Base-by-base conservation (phyloP, 2,113 vertebrate species). In the Lampris incognitus region DNA sequence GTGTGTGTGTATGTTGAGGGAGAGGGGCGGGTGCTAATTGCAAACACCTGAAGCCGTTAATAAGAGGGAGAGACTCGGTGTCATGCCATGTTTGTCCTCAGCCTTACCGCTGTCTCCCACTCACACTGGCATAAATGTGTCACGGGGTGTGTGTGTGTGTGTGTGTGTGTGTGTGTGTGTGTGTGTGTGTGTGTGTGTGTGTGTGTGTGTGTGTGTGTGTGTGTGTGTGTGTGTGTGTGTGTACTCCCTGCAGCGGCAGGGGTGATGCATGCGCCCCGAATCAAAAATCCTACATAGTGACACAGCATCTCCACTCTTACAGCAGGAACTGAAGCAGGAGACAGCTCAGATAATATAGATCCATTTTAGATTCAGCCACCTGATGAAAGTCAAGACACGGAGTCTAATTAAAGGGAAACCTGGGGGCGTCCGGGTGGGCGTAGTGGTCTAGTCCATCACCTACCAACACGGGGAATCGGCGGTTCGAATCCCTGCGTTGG, bases 31-130 rank as follows among this genome's bases (percentile, higher is more conserved):
- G 81, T 85, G 88, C 76, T 92, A 92, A 94, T 83, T 85, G 80
- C 87, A 91, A 93, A 91, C 93, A 93, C 90, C 86, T 91, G 91
- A 87, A 75, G 85, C 74, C 85, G 70, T 74, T 82, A 85, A 85
- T 83, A 70, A 74, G 74, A 78, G 72, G 63, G 46, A 9, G 6
- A 73, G 77, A 48, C 76, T 69, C 68, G 58, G 74, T 57, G 69
- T 77, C 83, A 72, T 57, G 69, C 76, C 83, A 72, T 8, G 68
- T 55, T 87, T 83, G 79, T 64, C 51, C 67, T 60, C 4, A 66
- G 64, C 1, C 71, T 71, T 80, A 75, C 61, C 59, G 72, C 60
- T 41, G 58, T 62, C 55, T 69, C 13, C 57, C 24, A 13, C 52
- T 83, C 51, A 54, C 41, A 73, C 78, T 69, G 46, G 74, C 55